These are phyloP conservation scores for Ceuthmochares aereus DNA, from an alignment of 2,113 vertebrate genomes.

Conservation along the genomic window DNA sequence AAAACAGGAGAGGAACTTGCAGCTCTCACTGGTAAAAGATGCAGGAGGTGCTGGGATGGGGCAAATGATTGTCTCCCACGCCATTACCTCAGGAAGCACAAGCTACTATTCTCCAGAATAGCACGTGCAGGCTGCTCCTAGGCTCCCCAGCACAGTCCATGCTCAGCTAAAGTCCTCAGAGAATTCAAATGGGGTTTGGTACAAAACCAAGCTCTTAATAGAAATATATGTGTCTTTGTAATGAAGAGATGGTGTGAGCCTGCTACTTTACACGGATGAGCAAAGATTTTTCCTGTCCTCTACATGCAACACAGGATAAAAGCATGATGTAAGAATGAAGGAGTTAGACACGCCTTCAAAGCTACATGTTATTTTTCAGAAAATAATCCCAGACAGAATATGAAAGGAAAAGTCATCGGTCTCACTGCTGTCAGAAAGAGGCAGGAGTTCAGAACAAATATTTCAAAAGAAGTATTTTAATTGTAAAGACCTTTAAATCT, in stretches of 20 bases:
- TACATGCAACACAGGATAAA: neutral
- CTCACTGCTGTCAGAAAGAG: neutral
- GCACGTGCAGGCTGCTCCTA: rapidly evolving
- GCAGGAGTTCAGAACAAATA: neutral
- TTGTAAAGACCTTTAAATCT: neutral
- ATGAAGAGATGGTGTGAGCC: neutral
- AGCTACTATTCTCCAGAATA: neutral
- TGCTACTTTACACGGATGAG: neutral
- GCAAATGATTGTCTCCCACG: neutral
- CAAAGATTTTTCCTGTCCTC: neutral
- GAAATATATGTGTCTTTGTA: neutral
- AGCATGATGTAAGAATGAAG: neutral
- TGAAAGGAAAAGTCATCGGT: neutral
- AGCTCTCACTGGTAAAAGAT: neutral
- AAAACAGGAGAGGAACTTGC: neutral
- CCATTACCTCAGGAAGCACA: neutral
- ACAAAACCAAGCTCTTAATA: neutral
- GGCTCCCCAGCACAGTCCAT: neutral
- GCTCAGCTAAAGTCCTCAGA: neutral
- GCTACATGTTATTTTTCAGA: neutral
- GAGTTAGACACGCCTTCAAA: neutral
- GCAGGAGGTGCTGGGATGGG: neutral
- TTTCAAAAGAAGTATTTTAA: neutral
- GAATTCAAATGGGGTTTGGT: neutral
- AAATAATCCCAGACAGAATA: neutral